phyloP scores from a whole-genome alignment of 64 coral and sea anemone genomes.

The Montipora cactus region DNA sequence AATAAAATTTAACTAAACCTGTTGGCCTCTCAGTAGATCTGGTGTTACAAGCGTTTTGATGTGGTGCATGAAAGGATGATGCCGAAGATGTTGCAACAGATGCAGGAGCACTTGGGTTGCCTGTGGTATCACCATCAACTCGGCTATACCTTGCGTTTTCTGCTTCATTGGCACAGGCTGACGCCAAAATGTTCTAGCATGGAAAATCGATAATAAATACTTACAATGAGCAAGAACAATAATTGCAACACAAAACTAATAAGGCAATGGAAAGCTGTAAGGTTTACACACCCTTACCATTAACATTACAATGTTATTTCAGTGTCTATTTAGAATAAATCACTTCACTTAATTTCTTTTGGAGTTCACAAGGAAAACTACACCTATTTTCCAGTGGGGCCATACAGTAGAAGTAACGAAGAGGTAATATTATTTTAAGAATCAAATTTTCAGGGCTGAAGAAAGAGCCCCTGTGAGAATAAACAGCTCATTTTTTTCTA shows the following conservation, averaged over 20 bases:
- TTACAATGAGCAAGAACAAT: background rate
- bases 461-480: too few relatives aligned
- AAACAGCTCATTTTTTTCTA: too few relatives aligned
- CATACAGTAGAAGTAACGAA: too few relatives aligned
- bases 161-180: constrained; percentile 97
- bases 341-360: too few relatives aligned
- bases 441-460: too few relatives aligned
- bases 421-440: too few relatives aligned
- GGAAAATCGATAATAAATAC: background rate
- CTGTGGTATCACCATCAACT: constrained; percentile 63
- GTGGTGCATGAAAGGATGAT: constrained; percentile 41
- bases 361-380: too few relatives aligned
- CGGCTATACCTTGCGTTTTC: constrained; percentile 69
- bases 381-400: too few relatives aligned
- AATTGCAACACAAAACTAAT: background rate
- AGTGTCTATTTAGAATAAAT: too few relatives aligned
- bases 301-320: too few relatives aligned
- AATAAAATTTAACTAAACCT: background rate
- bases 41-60: constrained; percentile 22
- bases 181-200: constrained; percentile 95
- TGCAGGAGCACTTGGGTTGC: constrained; percentile 45
- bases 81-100: constrained; percentile 49
- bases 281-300: too few relatives aligned
- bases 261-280: background rate
- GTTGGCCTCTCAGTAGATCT: constrained; percentile 26